Evolutionary conservation across 2,888 invertebrate species (phyloP), one percentile per base, ranked within the genome.

Genomic region (Nephrotoma guestfalica): DNA sequence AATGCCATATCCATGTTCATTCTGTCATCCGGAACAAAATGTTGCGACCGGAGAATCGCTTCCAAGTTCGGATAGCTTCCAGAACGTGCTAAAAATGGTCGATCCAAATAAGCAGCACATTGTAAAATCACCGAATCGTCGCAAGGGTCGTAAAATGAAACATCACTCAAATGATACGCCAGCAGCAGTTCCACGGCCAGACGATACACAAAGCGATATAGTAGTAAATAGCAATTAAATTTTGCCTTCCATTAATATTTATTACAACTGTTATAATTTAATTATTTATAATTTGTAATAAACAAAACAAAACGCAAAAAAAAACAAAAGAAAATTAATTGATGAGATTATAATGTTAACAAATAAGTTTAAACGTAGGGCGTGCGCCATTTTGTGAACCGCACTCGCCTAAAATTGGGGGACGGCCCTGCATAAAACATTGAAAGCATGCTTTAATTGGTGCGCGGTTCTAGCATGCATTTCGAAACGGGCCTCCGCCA

Each of bases 1-100:
- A 30, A 93, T 94, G 11, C 93, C 93, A 45, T 94, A 94, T 89
- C 93, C 93, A 87, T 94, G 94, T 89, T 92, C 92, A 41, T 93
- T 93, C 87, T 94, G 94, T 88, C 92, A 92, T 89, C 90, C 91
- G 5, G 40, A 42, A 15, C 92, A 87, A 86, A 87, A 88, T 15
- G 88, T 84, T 83, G 18, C 43, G 11, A 5, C n/a, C 6, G 41
- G 18, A 9, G 71, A 86, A n/a, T 86, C 86, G 6, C 41, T 45
- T 86, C 84, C 84, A 88, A 83, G 85, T 7, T 87, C 87, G 6
- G 88, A 89, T 86, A 89, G 88, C 86, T 89, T 90, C 86, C 88
- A 88, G 85, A 89, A 89, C 87, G 88, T 90, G 15, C 86, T 90
- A 51, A 88, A 88, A 42, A 89, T 89, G 85, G 87, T 89, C 85